Evolutionary conservation across 2,113 vertebrate species (phyloP).

Genomic region (Paedocypris sp.): DNA sequence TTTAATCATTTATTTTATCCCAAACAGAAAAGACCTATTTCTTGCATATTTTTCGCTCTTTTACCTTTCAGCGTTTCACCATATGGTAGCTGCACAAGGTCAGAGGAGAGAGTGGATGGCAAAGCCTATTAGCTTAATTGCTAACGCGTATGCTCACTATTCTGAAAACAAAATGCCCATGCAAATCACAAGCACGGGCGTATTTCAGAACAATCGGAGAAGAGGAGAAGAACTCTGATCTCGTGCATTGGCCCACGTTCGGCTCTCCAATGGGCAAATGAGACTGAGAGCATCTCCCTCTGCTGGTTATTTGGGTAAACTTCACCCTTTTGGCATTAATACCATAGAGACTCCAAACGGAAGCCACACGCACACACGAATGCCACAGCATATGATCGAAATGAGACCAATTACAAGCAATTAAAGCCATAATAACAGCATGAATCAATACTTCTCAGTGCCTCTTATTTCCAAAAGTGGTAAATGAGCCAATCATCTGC

Average conservation of each 20-base stretch:
- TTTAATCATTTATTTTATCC: too few relatives aligned
- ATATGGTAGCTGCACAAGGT: slow-evolving; percentile 30
- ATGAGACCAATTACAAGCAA: slow-evolving; percentile 8
- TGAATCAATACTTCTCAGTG: slow-evolving; percentile 19
- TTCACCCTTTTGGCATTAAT: background rate
- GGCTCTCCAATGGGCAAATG: background rate
- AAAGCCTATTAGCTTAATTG: slow-evolving; percentile 16
- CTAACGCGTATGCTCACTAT: background rate
- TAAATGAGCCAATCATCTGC: slow-evolving; percentile 11
- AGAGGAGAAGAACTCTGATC: background rate
- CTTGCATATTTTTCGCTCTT: background rate
- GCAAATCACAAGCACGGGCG: background rate
- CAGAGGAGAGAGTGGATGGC: background rate
- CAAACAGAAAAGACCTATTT: too few relatives aligned
- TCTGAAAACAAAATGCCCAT: background rate
- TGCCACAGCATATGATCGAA: background rate
- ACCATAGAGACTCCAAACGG: background rate
- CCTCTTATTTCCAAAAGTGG: slow-evolving; percentile 15
- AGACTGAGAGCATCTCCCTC: slow-evolving; percentile 32
- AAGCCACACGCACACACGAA: background rate
- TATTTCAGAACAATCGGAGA: background rate
- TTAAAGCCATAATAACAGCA: slow-evolving; percentile 2
- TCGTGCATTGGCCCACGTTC: background rate
- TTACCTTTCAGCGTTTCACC: slow-evolving; percentile 10
- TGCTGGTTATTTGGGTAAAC: slow-evolving; percentile 23